Evolutionary conservation across 2,113 vertebrate species (phyloP), one percentile per base, ranked within the genome.

Genomic region (Melanostigma gelatinosum): DNA sequence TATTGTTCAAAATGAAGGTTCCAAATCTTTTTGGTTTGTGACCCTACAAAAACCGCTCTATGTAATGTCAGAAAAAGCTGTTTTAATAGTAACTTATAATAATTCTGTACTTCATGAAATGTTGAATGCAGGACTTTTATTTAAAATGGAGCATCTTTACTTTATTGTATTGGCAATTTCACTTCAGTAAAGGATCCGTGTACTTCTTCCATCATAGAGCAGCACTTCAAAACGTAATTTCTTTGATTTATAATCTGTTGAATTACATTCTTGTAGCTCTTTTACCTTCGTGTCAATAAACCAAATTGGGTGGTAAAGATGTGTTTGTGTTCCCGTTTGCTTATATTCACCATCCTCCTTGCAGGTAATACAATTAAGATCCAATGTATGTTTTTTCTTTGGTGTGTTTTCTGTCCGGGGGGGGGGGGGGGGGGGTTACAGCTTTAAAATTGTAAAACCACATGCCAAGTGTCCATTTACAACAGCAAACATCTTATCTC

Each of bases 251-350:
- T 13, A 50, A 69, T 46, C 34, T 54, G 29, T 32, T 64, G 18
- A 38, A 2, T 58, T 48, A 69, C 58, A 48, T 52, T 13, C 13
- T 38, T 54, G 13, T 48, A 32, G 54, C 50, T 29, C 50, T 72
- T 60, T 69, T 15, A 6, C 24, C n/a, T 46, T 13, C 46, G 20
- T 61, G 46, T 12, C 40, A 65, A 61, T 79, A 80, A 85, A 80
- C 18, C 48, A 63, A 77, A 67, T 12, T 48, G 36, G 16, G 44
- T 62, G 67, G 46, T 75, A 66, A 75, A 42, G 5, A 48, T 18
- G 20, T 72, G 15, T 36, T 74, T 66, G 32, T 36, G 4, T 71
- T 65, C 75, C 44, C 1, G 1, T 55, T 74, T 69, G 13, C 44
- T 68, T 62, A 68, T 42, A n/a, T 22, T 40, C 10, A 24, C 10